phyloP scores from a whole-genome alignment of 1,140 invertebrate species.

The Platorchestia sp. region DNA sequence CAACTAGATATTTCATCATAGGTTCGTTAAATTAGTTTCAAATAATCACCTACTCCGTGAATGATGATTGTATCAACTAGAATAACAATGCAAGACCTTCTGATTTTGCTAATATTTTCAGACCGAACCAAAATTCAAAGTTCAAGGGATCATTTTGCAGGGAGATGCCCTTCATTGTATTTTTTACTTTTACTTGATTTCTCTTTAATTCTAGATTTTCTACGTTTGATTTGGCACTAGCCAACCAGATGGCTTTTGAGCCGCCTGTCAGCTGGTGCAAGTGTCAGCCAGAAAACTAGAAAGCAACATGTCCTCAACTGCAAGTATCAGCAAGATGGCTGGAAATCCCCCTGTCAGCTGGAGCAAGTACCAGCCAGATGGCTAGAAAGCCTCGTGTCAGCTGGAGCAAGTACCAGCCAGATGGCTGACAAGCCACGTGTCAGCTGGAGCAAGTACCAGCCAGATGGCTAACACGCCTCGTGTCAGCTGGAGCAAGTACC shows the following conservation, averaged over 20 bases:
- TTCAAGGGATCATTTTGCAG: no score
- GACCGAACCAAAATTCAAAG: no score
- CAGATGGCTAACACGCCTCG: no score
- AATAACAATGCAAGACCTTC: no score
- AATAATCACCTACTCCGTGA: no score
- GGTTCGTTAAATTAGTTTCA: no score
- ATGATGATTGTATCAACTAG: no score
- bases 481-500: background rate
- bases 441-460: background rate
- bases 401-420: background rate
- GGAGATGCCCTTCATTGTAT: no score
- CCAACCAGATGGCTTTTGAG: background rate
- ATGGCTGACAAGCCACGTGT: background rate
- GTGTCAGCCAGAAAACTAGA: background rate
- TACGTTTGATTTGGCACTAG: background rate
- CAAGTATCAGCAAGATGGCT: background rate
- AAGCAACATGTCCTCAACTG: background rate
- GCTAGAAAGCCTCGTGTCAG: background rate
- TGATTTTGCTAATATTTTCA: no score
- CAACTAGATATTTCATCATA: no score
- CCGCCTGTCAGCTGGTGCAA: background rate
- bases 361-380: background rate
- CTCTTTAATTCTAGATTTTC: background rate
- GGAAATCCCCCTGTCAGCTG: background rate
- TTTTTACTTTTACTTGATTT: background rate